phyloP scores from a whole-genome alignment of 2,113 vertebrate species.

The Tragulus kanchil region DNA sequence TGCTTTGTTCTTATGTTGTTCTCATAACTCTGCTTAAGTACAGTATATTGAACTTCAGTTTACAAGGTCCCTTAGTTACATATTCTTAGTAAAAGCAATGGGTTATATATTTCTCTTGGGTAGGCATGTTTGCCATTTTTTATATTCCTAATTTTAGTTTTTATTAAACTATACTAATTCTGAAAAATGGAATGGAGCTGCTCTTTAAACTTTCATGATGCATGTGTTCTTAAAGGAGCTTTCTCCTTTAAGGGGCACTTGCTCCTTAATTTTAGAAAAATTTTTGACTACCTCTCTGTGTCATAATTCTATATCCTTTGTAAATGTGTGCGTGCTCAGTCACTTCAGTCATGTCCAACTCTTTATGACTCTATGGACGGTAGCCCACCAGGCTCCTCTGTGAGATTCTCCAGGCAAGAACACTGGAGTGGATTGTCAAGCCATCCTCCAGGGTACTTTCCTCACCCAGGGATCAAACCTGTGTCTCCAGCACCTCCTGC shows the following conservation, averaged over 20 bases:
- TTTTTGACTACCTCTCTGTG: neutral
- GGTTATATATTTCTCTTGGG: neutral
- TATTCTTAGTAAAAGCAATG: neutral
- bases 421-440: no score
- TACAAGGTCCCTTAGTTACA: neutral
- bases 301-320: neutral
- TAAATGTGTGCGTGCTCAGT: no score
- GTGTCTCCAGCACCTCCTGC: no score
- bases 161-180: neutral
- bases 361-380: no score
- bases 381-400: no score
- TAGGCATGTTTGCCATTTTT: neutral
- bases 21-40: neutral
- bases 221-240: neutral
- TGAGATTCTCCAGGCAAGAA: no score
- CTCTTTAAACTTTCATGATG: neutral
- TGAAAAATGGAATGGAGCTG: neutral
- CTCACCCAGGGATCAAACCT: no score
- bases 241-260: neutral
- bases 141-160: neutral
- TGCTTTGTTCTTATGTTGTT: neutral
- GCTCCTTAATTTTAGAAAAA: neutral
- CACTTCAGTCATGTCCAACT: no score
- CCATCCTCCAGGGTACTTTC: no score
- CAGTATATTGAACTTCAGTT: neutral